Evolutionary conservation across 37 sponge, comb jelly and placozoan genomes (phyloP), one percentile per base, ranked within the genome.

Genomic region (Spongilla lacustris): DNA sequence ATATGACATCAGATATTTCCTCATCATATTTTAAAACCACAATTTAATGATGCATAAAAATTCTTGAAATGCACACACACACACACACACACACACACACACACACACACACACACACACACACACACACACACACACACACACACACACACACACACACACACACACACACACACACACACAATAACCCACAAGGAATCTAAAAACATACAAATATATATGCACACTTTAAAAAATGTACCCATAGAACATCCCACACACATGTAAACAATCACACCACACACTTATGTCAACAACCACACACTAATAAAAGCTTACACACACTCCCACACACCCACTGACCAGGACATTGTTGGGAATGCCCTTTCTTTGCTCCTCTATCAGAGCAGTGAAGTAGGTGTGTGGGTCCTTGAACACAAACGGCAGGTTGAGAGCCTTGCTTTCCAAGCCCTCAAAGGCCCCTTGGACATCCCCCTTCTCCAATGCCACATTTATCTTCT

Each of bases 341-440:
- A 87, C 88, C 82, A 85, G 68, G 6, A 84, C 33, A 67, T 49
- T 80, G 11, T 22, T 9, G 14, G 90, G 90, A 5, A 89, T 31
- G 31, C 90, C 90, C 0, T 36, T 37, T 33, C 71, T 79, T 33
- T 28, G 48, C 66, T 89, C 85, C 68, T 84, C 32, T 31, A 67
- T 31, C 29, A 90, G 46, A 27, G 78, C 91, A 5, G 26, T 28
- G 66, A 50, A 73, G 68, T 90, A 90, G 50, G 76, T 76, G 36
- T 27, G 21, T 0, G 37, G 71, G 31, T 76, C 77, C 4, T 74
- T 76, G 69, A 48, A 85, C 25, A 85, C 41, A 38, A 89, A 89
- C 1, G 82, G 81, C 27, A 80, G 86, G 23, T 69, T 81, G 34
- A 36, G 70, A 36, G 80, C 91, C 6, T 58, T 26, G 23, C 68